A percentile compares a stretch with the other conserved stretches of the same genome.
These are phyloP conservation scores for Emesis russula DNA, from an alignment of 2,888 invertebrate genomes.

Conservation along the genomic window DNA sequence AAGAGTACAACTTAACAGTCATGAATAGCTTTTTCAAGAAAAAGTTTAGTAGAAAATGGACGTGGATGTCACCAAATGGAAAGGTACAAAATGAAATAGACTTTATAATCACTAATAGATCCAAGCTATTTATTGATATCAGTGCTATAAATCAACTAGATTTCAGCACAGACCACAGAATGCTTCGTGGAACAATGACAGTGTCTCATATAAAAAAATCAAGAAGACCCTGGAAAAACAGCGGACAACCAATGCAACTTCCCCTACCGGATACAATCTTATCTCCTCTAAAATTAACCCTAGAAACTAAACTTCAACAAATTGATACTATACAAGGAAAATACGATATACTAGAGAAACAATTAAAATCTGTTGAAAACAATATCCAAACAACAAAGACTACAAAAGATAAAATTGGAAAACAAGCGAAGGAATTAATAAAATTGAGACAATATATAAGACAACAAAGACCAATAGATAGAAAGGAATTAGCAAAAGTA, in stretches of 20 bases:
- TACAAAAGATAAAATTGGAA: no score
- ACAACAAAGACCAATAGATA: no score
- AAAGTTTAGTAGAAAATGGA: constrained; percentile 69
- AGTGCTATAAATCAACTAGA: constrained; percentile 18
- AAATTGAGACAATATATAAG: no score
- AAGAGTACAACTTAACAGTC: no score
- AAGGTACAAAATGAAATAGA: constrained; percentile 65
- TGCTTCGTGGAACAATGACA: constrained; percentile 24
- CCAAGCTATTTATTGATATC: constrained; percentile 39
- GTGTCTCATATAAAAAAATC: background rate
- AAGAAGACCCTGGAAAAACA: constrained; percentile 33
- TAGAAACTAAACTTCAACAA: background rate
- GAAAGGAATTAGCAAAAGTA: no score
- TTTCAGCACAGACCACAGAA: constrained; percentile 30
- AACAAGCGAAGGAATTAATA: no score
- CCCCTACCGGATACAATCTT: constrained; percentile 19
- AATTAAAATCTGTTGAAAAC: no score
- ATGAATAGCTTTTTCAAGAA: constrained; percentile 52
- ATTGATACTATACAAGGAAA: background rate
- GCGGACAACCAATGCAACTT: background rate
- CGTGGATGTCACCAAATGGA: constrained; percentile 73
- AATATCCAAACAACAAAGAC: no score
- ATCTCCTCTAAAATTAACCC: background rate
- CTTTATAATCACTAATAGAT: constrained; percentile 70
- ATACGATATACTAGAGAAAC: background rate